Conservation (phyloP, 1,140 invertebrate species). For the Bombus cullumanus region DNA sequence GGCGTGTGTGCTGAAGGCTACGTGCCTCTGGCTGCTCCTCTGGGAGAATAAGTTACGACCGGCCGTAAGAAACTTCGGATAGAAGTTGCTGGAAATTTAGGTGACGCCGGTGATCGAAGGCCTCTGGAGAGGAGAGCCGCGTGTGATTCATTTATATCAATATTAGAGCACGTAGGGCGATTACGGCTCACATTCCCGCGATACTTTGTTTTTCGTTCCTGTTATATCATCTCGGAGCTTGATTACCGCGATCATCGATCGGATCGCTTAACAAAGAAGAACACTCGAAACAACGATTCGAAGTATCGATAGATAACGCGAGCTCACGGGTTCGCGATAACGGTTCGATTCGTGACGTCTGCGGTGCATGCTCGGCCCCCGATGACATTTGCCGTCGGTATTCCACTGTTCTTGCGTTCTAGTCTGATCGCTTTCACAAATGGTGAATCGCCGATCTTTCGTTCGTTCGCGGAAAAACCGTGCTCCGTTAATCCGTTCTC, state of each 20-base stretch:
- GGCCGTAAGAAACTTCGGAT: conserved; percentile 48
- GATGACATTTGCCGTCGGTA: conserved; percentile 49
- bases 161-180: conserved; percentile 54
- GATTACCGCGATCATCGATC: conserved; percentile 22
- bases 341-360: background rate
- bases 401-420: conserved; percentile 6
- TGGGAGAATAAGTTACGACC: conserved; percentile 59
- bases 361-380: background rate
- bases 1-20: background rate
- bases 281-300: background rate
- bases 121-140: conserved; percentile 51
- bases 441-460: background rate
- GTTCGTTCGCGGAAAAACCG: conserved; percentile 17
- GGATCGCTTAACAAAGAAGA: background rate
- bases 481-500: conserved; percentile 14
- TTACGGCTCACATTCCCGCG: conserved; percentile 39
- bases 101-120: conserved; percentile 56
- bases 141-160: conserved; percentile 69
- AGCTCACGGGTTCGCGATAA: background rate
- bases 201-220: background rate
- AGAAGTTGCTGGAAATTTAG: conserved; percentile 60
- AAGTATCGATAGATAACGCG: conserved; percentile 6
- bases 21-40: conserved; percentile 9
- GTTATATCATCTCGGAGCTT: background rate
- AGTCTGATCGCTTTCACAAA: background rate